Conservation (phyloP, 1,140 invertebrate species). For the Aculops lycopersici region DNA sequence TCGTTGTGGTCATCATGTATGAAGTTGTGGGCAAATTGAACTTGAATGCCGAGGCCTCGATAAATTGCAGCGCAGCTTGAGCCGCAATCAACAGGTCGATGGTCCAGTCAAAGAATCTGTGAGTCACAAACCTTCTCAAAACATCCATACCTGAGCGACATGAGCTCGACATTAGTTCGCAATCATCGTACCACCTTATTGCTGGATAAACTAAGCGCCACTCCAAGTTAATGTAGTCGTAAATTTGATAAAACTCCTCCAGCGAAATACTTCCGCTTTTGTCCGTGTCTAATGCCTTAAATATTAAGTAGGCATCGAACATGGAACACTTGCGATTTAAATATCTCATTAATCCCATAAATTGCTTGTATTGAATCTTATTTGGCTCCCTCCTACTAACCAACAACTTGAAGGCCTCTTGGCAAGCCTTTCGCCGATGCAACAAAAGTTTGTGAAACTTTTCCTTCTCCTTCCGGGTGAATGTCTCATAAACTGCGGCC, state of each 20-base stretch:
- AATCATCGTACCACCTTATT: conserved; percentile 32
- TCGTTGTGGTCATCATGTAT: too few species aligned
- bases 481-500: conserved; percentile 63
- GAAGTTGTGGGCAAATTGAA: too few species aligned
- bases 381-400: conserved; percentile 31
- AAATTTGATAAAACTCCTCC: conserved; percentile 42
- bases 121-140: conserved; percentile 27
- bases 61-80: conserved; percentile 2
- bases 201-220: conserved; percentile 24
- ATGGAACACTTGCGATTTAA: conserved; percentile 38
- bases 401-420: conserved; percentile 36
- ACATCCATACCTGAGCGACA: conserved; percentile 27
- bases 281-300: conserved; percentile 36
- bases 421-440: conserved; percentile 45
- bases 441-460: conserved; percentile 52
- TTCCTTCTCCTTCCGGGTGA: conserved; percentile 49
- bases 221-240: conserved; percentile 31
- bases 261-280: conserved; percentile 27
- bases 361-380: conserved; percentile 35
- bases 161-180: conserved; percentile 20
- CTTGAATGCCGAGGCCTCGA: conserved; percentile 5
- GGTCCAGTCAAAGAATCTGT: conserved; percentile 33
- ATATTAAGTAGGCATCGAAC: conserved; percentile 43
- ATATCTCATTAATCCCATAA: conserved; percentile 42
- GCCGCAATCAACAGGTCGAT: conserved; percentile 19